These are phyloP conservation scores for Callionymus lyra DNA, from an alignment of 2,113 vertebrate genomes.

Conservation along the genomic window DNA sequence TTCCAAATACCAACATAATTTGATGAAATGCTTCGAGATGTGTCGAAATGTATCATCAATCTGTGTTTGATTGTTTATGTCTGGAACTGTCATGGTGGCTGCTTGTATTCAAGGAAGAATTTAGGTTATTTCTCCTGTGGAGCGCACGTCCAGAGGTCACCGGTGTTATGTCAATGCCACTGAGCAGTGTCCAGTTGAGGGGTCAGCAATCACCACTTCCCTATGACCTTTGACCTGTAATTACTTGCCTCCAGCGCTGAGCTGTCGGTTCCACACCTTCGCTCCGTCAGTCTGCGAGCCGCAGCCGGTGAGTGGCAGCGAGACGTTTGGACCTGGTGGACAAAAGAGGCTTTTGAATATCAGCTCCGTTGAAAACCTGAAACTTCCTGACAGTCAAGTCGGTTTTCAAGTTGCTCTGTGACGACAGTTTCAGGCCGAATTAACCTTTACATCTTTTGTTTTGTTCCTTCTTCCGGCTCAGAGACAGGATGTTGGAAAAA, in stretches of 20 bases:
- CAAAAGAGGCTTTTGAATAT: conserved; percentile 1
- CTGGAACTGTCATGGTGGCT: conserved; percentile 13
- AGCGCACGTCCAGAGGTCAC: conserved; percentile 28
- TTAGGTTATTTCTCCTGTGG: conserved; percentile 20
- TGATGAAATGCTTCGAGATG: too few relatives aligned
- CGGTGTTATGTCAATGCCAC: conserved; percentile 46
- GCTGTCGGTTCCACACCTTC: conserved; percentile 8
- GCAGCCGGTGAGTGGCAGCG: not conserved
- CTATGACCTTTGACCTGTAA: conserved; percentile 35
- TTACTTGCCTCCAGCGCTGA: conserved; percentile 20
- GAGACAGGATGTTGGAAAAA: conserved; percentile 45
- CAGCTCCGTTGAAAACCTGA: conserved; percentile 16
- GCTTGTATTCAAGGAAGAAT: too few relatives aligned
- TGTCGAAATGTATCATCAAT: too few relatives aligned
- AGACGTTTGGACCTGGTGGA: not conserved
- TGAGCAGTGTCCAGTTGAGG: conserved; percentile 29
- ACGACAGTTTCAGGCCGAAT: conserved; percentile 16
- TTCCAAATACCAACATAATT: too few relatives aligned
- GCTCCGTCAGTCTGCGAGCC: conserved; percentile 8
- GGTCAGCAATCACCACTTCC: conserved; percentile 37
- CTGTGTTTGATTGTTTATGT: too few relatives aligned
- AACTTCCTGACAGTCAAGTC: not conserved
- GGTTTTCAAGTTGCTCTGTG: conserved; percentile 12
- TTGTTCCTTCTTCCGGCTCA: conserved; percentile 10
- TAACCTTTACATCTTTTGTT: conserved; percentile 34